Evolutionary conservation across 2,113 vertebrate genomes (phyloP), one percentile per base, ranked within the genome.

Genomic region (Thalassarche chlororhynchos): DNA sequence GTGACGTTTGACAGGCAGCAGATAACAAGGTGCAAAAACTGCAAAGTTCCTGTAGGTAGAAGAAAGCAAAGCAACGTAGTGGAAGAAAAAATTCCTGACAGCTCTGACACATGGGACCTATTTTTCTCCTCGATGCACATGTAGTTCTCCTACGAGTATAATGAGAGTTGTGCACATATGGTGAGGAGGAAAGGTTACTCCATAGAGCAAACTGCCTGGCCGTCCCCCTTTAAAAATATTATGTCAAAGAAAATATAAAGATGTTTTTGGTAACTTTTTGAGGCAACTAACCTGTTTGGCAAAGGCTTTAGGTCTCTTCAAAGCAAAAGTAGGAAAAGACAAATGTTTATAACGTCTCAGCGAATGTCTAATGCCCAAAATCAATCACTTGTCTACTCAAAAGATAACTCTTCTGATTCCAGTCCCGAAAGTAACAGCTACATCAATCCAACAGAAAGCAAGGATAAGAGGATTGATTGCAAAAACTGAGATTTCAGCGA

Each of bases 31-130:
- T 83, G 90, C 49, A 92, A 93, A 96, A 89, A 57, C 86, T 46
- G 86, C 89, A 42, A 91, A 94, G 86, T 87, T 95, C 83, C 78
- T 71, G 79, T 77, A 93, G 87, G 93, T 90, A 91, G 65, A 85
- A 52, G 89, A 57, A 93, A 93, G 91, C 84, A 95, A 95, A 91
- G 88, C 95, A 97, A 57, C n/a, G 81, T 77, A 91, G 90, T 95
- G 94, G 93, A 97, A 96, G 89, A 94, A 97, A 87, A 85, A 91
- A 93, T 42, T 78, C 84, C 75, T 97, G 96, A 97, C 95, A 96
- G 85, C 78, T 74, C 83, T 93, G 94, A 90, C 91, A 96, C 91
- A 71, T 4, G 36, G 87, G 89, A 93, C 76, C 91, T 91, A 91
- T 90, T 97, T 94, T 93, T 94, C 89, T 95, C 84, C 84, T 95